Conservation (phyloP, 92 coral and sea anemone species). For the Parazoanthus swiftii region DNA sequence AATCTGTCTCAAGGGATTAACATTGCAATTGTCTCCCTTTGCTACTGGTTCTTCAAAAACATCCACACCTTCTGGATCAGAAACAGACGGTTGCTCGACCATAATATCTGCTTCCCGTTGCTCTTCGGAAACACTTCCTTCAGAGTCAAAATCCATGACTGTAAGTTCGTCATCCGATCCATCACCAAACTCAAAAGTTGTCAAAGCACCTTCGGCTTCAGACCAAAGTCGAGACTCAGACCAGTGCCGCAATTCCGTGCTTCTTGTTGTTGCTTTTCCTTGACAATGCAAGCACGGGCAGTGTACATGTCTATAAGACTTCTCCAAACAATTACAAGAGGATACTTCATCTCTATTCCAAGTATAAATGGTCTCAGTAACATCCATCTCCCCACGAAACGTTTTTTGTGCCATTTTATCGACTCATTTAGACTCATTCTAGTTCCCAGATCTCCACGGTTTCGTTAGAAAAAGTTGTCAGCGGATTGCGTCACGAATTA, state of each 20-base stretch:
- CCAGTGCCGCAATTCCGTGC: constrained; percentile 59
- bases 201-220: constrained; percentile 7
- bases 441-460: constrained; percentile 37
- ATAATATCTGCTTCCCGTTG: too few relatives aligned
- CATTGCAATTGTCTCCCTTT: neutral
- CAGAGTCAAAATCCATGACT: constrained; percentile 22
- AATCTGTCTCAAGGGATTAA: constrained; percentile 3
- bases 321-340: constrained; percentile 54
- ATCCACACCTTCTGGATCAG: too few relatives aligned
- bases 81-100: too few relatives aligned
- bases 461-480: constrained; percentile 18
- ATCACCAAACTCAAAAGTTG: constrained; percentile 6
- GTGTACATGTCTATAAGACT: constrained; percentile 54
- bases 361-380: constrained; percentile 25
- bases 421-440: neutral
- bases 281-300: constrained; percentile 53
- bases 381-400: constrained; percentile 45
- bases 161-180: constrained; percentile 8
- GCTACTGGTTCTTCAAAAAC: too few relatives aligned
- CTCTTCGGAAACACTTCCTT: too few relatives aligned
- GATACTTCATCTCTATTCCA: constrained; percentile 61
- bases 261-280: constrained; percentile 53
- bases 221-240: constrained; percentile 5
- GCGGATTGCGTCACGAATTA: constrained; percentile 31
- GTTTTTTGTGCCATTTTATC: constrained; percentile 39